Conservation (phyloP, 2,888 invertebrate species). For the Xanthostigma xanthostigma region DNA sequence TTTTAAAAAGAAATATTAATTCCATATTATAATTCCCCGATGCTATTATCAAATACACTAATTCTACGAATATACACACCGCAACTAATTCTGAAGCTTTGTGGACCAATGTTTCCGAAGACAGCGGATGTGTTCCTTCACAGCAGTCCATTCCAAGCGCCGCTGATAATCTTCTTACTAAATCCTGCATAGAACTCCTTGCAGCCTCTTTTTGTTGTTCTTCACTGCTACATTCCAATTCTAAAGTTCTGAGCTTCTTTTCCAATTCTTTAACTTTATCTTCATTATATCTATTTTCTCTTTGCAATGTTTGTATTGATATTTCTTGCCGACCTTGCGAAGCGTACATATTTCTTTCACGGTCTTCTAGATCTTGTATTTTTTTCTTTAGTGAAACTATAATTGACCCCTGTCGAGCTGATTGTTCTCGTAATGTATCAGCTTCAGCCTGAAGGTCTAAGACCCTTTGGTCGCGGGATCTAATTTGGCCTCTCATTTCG, state of each 20-base stretch:
- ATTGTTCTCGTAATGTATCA: constrained; percentile 64
- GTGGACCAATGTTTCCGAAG: constrained; percentile 57
- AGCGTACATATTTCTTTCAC: constrained; percentile 53
- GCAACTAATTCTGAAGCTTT: constrained; percentile 66
- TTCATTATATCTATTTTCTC: constrained; percentile 57
- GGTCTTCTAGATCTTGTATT: constrained; percentile 62
- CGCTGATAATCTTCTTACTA: constrained; percentile 53
- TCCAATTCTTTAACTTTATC: constrained; percentile 65
- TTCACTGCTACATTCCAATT: constrained; percentile 54
- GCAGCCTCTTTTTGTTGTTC: constrained; percentile 62
- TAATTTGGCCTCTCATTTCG: constrained; percentile 53
- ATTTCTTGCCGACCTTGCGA: constrained; percentile 47
- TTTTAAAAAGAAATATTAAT: no score
- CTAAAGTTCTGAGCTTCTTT: constrained; percentile 55
- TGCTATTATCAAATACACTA: no score
- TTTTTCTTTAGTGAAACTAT: constrained; percentile 67
- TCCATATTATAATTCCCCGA: no score
- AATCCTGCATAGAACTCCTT: constrained; percentile 48
- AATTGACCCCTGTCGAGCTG: constrained; percentile 67
- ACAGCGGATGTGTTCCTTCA: constrained; percentile 45
- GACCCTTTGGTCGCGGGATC: constrained; percentile 54
- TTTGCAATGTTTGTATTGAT: constrained; percentile 55
- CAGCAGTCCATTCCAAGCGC: constrained; percentile 58
- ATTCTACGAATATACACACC: constrained; percentile 23
- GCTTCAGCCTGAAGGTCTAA: constrained; percentile 67